Evolutionary conservation across 2,797 vertebrate genomes (phyloP), one percentile per base, ranked within the genome.

Genomic region (Macropodus opercularis): DNA sequence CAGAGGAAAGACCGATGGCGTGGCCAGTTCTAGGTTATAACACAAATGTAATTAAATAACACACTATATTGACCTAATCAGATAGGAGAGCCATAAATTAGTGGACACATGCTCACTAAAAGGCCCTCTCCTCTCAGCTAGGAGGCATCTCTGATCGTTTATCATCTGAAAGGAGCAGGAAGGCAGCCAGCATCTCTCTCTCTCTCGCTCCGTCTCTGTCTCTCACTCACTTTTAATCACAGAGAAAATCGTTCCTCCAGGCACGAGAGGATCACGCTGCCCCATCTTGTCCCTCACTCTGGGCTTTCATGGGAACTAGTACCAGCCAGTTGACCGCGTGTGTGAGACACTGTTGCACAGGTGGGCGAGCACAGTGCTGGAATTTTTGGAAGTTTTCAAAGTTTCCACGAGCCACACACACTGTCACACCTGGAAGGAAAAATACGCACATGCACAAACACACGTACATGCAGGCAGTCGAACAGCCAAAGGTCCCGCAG

Each of bases 41-140:
- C 84, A 79, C 79, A 91, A 85, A 88, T 91, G 86, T 87, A 89
- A 91, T 92, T 90, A 91, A 91, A 85, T 78, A 83, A 87, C 82
- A 84, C 75, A 84, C 86, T 86, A 77, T 91, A 90, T 87, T 91
- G 89, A 92, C 92, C 89, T 92, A 90, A 92, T 92, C 92, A 91
- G 90, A 90, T 88, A 84, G 83, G 76, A 87, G 81, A 83, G 82
- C 81, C 84, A 90, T 91, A 89, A 90, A 92, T 91, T 85, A 91
- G 81, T 76, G 83, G 75, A 79, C 77, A 80, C 73, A 79, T 71
- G 86, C 79, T 85, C 85, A 87, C 88, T 89, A 87, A 90, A 89
- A 91, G 80, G 79, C 81, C 87, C 75, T 83, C 83, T 82, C 72
- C 76, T 80, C 84, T 85, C 89, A 87, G 86, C 88, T 85, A 80